A percentile compares a stretch with the other conserved stretches of the same genome.
These are phyloP conservation scores for Schlechtendalia chinensis DNA, from an alignment of 1,140 invertebrate species.

Conservation along the genomic window DNA sequence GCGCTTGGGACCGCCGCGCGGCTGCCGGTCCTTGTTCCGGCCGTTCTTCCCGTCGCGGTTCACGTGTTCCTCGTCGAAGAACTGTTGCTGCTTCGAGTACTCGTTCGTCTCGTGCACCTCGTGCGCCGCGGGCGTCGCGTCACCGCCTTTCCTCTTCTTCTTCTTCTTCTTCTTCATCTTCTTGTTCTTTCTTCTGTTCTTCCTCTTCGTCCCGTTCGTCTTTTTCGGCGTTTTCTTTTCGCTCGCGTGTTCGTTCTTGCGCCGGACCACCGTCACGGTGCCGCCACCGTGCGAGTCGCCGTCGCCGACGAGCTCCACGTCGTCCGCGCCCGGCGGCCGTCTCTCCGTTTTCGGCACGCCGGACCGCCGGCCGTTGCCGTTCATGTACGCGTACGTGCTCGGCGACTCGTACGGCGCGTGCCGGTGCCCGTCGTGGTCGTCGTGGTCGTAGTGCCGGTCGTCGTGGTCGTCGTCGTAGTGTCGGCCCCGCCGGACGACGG, in stretches of 20 bases:
- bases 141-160: too few relatives aligned
- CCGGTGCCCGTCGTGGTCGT: not conserved
- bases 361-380: not conserved
- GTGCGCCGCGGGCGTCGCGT: not conserved
- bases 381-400: slow-evolving; percentile 28
- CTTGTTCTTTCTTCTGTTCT: too few relatives aligned
- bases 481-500: not conserved
- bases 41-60: not conserved
- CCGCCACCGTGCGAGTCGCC: too few relatives aligned
- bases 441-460: too few relatives aligned
- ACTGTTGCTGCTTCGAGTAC: not conserved
- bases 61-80: slow-evolving; percentile 30
- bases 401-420: slow-evolving; percentile 7
- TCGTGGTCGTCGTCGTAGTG: not conserved
- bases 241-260: too few relatives aligned
- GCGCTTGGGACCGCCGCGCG: not conserved
- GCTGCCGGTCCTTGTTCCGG: not conserved
- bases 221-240: not conserved
- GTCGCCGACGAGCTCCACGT: not conserved
- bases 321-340: not conserved
- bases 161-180: not conserved
- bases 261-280: not conserved
- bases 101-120: slow-evolving; percentile 10
- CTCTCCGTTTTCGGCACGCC: not conserved
- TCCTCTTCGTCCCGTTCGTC: not conserved